A percentile compares a stretch with the other conserved stretches of the same genome.
Evolutionary conservation across 2,888 invertebrate species (phyloP).

Genomic region (Adela reaumurella): DNA sequence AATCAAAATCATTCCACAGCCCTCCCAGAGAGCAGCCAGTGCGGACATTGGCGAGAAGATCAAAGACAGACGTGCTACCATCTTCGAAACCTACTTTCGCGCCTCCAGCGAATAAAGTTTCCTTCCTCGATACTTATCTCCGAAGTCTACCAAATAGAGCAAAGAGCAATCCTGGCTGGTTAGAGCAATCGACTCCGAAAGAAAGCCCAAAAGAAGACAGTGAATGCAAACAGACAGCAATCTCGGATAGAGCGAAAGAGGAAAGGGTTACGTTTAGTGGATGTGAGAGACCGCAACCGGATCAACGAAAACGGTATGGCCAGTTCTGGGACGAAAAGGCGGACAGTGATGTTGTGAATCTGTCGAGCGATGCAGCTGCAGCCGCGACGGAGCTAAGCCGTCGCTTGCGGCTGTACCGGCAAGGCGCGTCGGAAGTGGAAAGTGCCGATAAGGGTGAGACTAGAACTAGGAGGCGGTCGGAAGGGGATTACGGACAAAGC

Average conservation of each 20-base stretch:
- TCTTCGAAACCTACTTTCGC: constrained; percentile 32
- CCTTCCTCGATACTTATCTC: constrained; percentile 49
- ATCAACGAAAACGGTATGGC: constrained; percentile 20
- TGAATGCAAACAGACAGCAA: not conserved
- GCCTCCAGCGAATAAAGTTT: constrained; percentile 42
- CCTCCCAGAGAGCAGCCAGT: not conserved
- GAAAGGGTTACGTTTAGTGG: too few relatives aligned
- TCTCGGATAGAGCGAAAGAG: too few relatives aligned
- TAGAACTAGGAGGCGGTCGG: constrained; percentile 30
- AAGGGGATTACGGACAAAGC: constrained; percentile 23
- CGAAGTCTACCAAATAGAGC: constrained; percentile 44
- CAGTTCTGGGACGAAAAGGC: constrained; percentile 28
- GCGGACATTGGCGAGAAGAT: constrained; percentile 17
- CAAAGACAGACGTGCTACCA: constrained; percentile 17
- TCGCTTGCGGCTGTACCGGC: constrained; percentile 48
- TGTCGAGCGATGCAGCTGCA: constrained; percentile 37
- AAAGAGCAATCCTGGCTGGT: constrained; percentile 42
- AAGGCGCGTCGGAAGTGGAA: constrained; percentile 45
- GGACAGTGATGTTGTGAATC: constrained; percentile 39
- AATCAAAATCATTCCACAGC: constrained; percentile 38
- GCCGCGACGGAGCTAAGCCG: constrained; percentile 42
- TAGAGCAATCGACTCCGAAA: constrained; percentile 11
- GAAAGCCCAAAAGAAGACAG: not conserved
- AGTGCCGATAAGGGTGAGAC: constrained; percentile 16
- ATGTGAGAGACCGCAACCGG: constrained; percentile 15